Evolutionary conservation across 2,797 vertebrate species (phyloP).

Genomic region (Xiphorhynchus erythropygius): DNA sequence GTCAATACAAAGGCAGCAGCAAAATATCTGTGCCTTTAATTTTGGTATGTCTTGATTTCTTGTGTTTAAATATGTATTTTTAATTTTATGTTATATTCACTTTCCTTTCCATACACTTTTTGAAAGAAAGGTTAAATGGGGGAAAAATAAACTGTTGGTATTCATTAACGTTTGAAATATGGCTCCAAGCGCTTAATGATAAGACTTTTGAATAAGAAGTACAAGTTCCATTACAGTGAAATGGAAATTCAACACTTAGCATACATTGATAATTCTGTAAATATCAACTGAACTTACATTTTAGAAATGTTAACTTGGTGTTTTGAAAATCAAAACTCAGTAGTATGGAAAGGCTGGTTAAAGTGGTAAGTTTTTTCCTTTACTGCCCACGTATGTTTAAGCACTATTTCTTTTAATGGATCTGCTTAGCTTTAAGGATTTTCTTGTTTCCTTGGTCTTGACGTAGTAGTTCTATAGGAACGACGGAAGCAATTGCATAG

Average conservation of each 20-base stretch:
- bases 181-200: not conserved
- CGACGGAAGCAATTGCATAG: not conserved
- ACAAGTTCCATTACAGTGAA: not conserved
- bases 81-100: not conserved
- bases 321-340: not conserved
- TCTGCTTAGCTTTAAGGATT: not conserved
- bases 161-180: not conserved
- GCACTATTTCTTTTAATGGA: not conserved
- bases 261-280: not conserved
- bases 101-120: not conserved
- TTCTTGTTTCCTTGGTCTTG: not conserved
- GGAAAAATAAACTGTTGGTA: not conserved
- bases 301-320: not conserved
- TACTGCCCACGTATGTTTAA: not conserved
- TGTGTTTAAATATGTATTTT: not conserved
- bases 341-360: not conserved
- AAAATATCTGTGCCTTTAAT: not conserved
- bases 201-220: not conserved
- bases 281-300: not conserved
- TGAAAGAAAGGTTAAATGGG: not conserved
- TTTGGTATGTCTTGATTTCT: not conserved
- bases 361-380: not conserved
- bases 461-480: not conserved
- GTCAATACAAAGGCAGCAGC: not conserved
- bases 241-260: not conserved